phyloP scores from a whole-genome alignment of 2,888 invertebrate genomes.

The Phrixothrix hirtus region DNA sequence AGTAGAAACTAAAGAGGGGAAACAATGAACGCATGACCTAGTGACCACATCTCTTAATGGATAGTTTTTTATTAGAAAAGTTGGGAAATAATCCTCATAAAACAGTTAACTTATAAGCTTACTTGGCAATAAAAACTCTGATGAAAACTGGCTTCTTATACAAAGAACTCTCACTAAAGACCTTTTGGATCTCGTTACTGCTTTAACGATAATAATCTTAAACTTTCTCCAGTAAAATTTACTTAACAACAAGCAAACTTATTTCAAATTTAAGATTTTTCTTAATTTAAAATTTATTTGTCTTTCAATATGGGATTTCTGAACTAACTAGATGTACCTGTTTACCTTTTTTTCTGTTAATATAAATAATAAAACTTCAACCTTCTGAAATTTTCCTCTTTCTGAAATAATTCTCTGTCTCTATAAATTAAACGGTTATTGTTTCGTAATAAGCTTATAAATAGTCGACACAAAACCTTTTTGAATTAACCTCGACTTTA shows the following conservation, averaged over 20 bases:
- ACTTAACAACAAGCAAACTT: conserved; percentile 1
- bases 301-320: neutral
- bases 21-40: conserved; percentile 32
- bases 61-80: conserved; percentile 34
- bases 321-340: no score
- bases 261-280: conserved; percentile 6
- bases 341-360: no score
- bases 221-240: neutral
- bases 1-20: conserved; percentile 12
- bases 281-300: neutral
- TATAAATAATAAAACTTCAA: no score
- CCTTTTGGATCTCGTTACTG: conserved; percentile 4
- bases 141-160: conserved; percentile 12
- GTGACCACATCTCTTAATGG: conserved; percentile 30
- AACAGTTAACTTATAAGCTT: conserved; percentile 24
- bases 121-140: conserved; percentile 27
- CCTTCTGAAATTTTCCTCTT: no score
- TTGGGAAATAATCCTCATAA: conserved; percentile 28
- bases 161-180: conserved; percentile 8
- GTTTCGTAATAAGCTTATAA: no score
- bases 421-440: no score
- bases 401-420: no score
- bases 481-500: conserved; percentile 10
- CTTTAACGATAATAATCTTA: conserved; percentile 7
- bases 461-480: no score